Evolutionary conservation across 2,888 invertebrate species (phyloP), one percentile per base, ranked within the genome.

Genomic region (Panopea generosa): DNA sequence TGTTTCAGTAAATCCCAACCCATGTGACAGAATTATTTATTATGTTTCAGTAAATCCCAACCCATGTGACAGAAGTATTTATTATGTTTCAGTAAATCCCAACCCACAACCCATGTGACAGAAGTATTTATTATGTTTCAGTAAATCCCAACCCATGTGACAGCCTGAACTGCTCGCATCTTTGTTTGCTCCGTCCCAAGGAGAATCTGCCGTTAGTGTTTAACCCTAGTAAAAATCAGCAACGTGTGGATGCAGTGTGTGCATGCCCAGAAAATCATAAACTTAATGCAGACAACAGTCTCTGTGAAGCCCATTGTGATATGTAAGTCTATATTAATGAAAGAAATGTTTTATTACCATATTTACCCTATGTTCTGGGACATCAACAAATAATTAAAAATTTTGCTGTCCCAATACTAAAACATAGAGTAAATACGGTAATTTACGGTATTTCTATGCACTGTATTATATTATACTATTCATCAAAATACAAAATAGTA

Each of bases 191-290:
- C 68, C 94, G 95, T 11, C 96, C 93, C 40, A 18, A 49, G 3
- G 52, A 66, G 94, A 67, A 29, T 43, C 52, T 50, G 29, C 53
- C 71, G 2, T 85, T 86, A 60, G 77, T 83, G 18, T 4, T 4
- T 7, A 4, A 95, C 11, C 96, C 93, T 40, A 22, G 50, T 7
- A 56, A 66, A 94, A 68, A 33, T 43, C 52, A 53, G 26, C 50
- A 71, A 2, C 85, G 86, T 60, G 77, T 83, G 18, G 95, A 93
- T 88, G 95, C 94, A 79, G 94, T 94, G 26, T 99, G 99, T 91
- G 96, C 96, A 0, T 99, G 99, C 91, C 99, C 99, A 0, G 99
- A 99, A 93, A 97, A 99, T 88, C 99, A 97, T 93, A 93, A 98
- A 71, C 85, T 92, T 16, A 86, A 88, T 0, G 95, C 95, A 6